Conservation (phyloP, 1,140 invertebrate genomes). For the Drosophila arawakana region DNA sequence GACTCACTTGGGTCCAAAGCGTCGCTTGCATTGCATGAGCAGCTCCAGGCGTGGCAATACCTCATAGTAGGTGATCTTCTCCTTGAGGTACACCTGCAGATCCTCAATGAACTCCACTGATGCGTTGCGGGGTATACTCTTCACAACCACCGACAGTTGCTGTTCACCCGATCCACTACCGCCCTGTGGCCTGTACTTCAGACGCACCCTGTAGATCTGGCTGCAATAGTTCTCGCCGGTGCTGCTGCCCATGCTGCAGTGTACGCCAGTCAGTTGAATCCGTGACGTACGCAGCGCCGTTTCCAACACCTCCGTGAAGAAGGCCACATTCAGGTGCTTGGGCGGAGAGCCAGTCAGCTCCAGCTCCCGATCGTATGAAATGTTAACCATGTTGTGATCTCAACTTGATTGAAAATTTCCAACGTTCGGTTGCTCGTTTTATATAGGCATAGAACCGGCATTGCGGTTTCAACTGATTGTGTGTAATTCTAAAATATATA, state of each 20-base stretch:
- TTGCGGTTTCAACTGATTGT: conserved; percentile 8
- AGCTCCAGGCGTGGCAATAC: conserved; percentile 72
- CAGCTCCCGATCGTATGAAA: conserved; percentile 66
- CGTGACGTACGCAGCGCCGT: conserved; percentile 57
- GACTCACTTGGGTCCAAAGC: conserved; percentile 72
- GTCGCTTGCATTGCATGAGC: conserved; percentile 53
- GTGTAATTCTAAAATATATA: conserved; percentile 35
- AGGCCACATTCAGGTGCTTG: conserved; percentile 59
- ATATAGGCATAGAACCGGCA: conserved; percentile 35
- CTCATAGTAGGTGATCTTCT: conserved; percentile 67
- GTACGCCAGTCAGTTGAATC: conserved; percentile 37
- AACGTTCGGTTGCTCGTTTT: conserved; percentile 32
- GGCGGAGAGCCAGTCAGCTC: conserved; percentile 54
- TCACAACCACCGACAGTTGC: conserved; percentile 61
- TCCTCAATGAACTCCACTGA: conserved; percentile 65
- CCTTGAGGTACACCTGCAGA: conserved; percentile 71
- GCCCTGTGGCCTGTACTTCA: conserved; percentile 40
- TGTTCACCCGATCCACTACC: conserved; percentile 3
- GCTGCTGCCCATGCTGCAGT: conserved; percentile 67
- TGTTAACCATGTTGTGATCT: conserved; percentile 59
- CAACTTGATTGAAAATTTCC: conserved; percentile 45
- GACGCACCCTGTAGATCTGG: conserved; percentile 60
- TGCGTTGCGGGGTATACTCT: conserved; percentile 65
- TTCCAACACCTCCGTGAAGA: conserved; percentile 75
- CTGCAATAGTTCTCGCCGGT: conserved; percentile 79